phyloP scores from a whole-genome alignment of 2,113 vertebrate species.

The Willisornis vidua region DNA sequence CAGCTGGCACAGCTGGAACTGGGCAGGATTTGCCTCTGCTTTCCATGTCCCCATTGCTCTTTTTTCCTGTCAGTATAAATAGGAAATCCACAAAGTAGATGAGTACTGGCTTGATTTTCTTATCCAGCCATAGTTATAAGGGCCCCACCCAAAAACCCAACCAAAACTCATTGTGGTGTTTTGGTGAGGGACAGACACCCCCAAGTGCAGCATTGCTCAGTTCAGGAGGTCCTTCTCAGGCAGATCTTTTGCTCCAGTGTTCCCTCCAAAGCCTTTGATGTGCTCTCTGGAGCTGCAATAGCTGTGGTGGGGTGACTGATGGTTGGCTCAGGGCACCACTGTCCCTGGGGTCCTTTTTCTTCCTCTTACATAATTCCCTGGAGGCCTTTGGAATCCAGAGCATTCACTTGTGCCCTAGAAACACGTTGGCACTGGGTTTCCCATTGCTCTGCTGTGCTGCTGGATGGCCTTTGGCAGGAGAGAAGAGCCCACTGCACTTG shows the following conservation, averaged over 20 bases:
- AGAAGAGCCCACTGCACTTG: background rate
- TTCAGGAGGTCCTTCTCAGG: background rate
- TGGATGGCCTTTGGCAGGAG: background rate
- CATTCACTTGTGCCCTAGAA: conserved; percentile 41
- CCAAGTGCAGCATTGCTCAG: fast-evolving
- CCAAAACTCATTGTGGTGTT: background rate
- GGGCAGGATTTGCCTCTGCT: background rate
- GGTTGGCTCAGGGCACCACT: background rate
- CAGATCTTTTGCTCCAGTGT: background rate
- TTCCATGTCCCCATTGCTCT: background rate
- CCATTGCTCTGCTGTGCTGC: background rate
- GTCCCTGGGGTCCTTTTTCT: background rate
- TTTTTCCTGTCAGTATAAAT: background rate
- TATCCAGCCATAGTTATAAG: background rate
- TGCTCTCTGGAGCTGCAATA: background rate
- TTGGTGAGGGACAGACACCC: background rate
- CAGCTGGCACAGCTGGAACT: background rate
- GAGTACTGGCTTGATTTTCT: background rate
- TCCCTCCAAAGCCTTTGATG: background rate
- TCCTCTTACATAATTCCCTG: background rate
- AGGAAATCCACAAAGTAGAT: background rate
- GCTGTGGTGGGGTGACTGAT: background rate
- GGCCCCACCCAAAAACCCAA: background rate
- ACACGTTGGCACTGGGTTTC: background rate
- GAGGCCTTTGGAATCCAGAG: conserved; percentile 30